phyloP scores from a whole-genome alignment of 2,888 invertebrate species.

The Dryococelus australis region DNA sequence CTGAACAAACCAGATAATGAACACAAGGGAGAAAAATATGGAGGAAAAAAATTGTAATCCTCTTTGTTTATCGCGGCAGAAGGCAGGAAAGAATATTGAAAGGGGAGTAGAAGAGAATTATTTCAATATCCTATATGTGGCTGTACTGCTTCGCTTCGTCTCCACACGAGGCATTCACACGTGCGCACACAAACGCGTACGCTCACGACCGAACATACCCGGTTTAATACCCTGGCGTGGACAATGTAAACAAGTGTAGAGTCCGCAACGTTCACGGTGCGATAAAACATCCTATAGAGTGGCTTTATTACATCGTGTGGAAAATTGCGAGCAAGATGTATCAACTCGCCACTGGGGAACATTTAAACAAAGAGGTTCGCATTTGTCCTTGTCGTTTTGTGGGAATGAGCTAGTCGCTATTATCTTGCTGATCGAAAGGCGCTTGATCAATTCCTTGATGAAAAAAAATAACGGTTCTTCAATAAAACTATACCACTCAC shows the following conservation, averaged over 20 bases:
- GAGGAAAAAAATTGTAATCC: conserved; percentile 16
- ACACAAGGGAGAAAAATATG: background rate
- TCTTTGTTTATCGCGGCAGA: conserved; percentile 9
- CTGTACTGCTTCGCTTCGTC: background rate
- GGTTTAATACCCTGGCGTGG: background rate
- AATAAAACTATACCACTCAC: too few relatives aligned
- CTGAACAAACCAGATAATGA: conserved; percentile 11
- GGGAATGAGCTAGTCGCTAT: too few relatives aligned
- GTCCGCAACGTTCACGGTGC: too few relatives aligned
- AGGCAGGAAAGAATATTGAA: background rate
- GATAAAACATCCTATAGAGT: background rate
- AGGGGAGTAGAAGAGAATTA: background rate
- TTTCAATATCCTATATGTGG: background rate
- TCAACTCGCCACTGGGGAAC: too few relatives aligned
- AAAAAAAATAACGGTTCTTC: too few relatives aligned
- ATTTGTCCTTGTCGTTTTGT: too few relatives aligned
- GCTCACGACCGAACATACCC: background rate
- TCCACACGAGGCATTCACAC: too few relatives aligned
- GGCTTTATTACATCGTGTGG: background rate
- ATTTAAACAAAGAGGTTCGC: too few relatives aligned
- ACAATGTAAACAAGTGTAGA: background rate
- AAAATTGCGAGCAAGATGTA: too few relatives aligned
- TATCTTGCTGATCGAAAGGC: too few relatives aligned
- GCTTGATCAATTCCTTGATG: too few relatives aligned
- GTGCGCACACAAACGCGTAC: background rate